phyloP scores from a whole-genome alignment of 2,113 vertebrate species.

The Paralichthys olivaceus region DNA sequence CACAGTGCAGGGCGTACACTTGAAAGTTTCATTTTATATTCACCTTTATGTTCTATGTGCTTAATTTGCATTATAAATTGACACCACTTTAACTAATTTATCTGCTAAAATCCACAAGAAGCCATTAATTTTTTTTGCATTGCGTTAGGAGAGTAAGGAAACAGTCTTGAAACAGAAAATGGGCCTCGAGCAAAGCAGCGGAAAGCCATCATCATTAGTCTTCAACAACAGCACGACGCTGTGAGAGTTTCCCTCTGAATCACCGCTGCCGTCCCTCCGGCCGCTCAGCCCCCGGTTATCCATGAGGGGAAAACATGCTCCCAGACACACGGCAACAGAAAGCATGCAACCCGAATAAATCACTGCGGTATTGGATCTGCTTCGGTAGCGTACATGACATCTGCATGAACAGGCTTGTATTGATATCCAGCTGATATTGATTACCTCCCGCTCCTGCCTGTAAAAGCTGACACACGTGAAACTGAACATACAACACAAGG shows the following conservation, averaged over 20 bases:
- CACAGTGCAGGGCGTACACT: neutral
- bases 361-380: constrained; percentile 4
- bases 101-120: neutral
- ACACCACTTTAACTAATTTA: constrained; percentile 10
- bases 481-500: neutral
- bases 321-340: constrained; percentile 30
- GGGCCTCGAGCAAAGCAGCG: constrained; percentile 30
- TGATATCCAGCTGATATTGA: constrained; percentile 32
- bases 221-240: constrained; percentile 43
- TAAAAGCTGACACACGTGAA: constrained; percentile 15
- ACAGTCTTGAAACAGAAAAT: neutral
- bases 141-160: constrained; percentile 3
- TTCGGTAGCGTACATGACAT: constrained; percentile 7
- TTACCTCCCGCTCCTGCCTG: constrained; percentile 1
- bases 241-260: constrained; percentile 54
- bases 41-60: neutral
- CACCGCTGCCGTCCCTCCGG: constrained; percentile 43
- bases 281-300: constrained; percentile 1
- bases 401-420: constrained; percentile 2
- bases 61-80: constrained; percentile 18
- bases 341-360: constrained; percentile 24
- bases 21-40: neutral
- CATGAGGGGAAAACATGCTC: constrained; percentile 11
- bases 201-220: constrained; percentile 53
- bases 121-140: neutral